Conservation (phyloP, 2,113 vertebrate genomes). For the Mungos mungo region DNA sequence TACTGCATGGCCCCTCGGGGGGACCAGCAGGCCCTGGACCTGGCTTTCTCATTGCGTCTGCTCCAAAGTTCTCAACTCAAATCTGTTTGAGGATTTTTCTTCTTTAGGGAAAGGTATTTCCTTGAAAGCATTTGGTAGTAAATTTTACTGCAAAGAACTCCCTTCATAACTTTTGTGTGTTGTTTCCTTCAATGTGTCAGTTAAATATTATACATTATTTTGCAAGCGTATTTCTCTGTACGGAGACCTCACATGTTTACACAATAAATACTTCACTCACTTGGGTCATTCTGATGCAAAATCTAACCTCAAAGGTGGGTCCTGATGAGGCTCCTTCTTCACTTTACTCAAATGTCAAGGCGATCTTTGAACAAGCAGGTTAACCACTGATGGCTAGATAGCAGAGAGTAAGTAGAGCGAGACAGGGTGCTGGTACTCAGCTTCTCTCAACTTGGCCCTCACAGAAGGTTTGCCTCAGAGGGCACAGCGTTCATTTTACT, state of each 20-base stretch:
- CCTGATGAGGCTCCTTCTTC: background rate
- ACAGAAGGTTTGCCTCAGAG: background rate
- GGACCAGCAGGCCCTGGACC: too few relatives aligned
- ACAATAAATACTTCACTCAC: constrained; percentile 91
- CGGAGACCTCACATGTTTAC: constrained; percentile 92
- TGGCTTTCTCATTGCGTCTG: background rate
- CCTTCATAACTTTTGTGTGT: constrained; percentile 86
- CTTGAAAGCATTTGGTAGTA: background rate
- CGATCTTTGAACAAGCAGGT: background rate
- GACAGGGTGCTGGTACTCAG: background rate
- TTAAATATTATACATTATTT: constrained; percentile 89
- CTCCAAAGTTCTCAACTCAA: background rate
- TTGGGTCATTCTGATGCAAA: background rate
- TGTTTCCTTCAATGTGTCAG: constrained; percentile 89
- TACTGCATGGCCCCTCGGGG: background rate
- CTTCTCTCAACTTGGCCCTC: background rate
- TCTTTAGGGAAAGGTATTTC: constrained; percentile 1
- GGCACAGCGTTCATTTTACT: background rate
- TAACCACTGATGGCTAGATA: too few relatives aligned
- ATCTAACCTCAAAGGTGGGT: background rate
- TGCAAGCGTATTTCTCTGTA: constrained; percentile 97
- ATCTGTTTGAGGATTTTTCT: background rate
- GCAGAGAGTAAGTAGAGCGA: background rate
- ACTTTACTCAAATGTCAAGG: background rate
- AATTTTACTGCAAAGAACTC: background rate